Conservation (phyloP, 2,797 vertebrate genomes). For the Hapalemur alaotrensis region DNA sequence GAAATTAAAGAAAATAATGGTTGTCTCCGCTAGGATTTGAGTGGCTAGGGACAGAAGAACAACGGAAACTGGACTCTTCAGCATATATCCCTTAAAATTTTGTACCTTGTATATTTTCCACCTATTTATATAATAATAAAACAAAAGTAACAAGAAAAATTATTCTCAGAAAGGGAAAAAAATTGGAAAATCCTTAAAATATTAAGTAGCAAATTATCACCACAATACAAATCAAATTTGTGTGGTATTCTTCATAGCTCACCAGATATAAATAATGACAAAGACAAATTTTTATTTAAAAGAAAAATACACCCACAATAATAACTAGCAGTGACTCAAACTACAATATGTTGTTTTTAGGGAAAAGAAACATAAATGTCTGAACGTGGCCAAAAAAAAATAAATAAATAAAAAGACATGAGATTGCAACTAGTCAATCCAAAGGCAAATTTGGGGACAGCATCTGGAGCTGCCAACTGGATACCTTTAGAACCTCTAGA, state of each 20-base stretch:
- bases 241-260: neutral
- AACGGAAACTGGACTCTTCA: neutral
- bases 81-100: neutral
- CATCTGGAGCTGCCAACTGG: neutral
- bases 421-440: neutral
- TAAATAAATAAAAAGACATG: neutral
- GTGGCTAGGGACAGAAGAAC: neutral
- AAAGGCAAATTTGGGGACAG: neutral
- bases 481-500: neutral
- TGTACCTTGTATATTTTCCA: neutral
- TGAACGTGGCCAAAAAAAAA: neutral
- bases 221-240: neutral
- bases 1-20: neutral
- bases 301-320: neutral
- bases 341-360: neutral
- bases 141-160: neutral
- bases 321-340: neutral
- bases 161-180: neutral
- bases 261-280: neutral
- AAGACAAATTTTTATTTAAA: neutral
- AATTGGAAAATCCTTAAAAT: neutral
- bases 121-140: neutral
- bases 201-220: neutral
- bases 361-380: neutral
- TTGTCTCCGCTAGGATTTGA: neutral